phyloP scores from a whole-genome alignment of 2,797 vertebrate species.

The Xenentodon cancila region DNA sequence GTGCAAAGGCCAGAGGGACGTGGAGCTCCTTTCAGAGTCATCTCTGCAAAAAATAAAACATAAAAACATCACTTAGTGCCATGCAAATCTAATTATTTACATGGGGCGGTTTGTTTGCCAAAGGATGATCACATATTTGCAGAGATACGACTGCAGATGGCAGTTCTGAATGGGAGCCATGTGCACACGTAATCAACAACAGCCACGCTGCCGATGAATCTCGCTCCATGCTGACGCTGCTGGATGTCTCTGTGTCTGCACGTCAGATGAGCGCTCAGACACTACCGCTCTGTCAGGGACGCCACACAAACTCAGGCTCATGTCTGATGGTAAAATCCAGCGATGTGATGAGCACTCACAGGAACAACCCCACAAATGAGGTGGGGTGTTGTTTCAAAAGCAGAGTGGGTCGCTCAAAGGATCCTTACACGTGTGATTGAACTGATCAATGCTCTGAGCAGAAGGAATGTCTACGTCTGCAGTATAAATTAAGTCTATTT shows the following conservation, averaged over 20 bases:
- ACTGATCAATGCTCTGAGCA: too few species aligned
- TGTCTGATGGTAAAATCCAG: too few species aligned
- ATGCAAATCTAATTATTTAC: conserved; percentile 40
- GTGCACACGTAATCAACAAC: conserved; percentile 38
- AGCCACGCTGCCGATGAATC: conserved; percentile 18
- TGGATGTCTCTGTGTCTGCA: conserved; percentile 7
- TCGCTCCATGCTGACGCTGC: conserved; percentile 33
- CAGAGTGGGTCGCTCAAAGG: too few species aligned
- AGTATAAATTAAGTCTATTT: too few species aligned
- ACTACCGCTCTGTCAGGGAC: too few species aligned
- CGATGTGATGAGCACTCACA: too few species aligned
- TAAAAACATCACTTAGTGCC: not conserved
- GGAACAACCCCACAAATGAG: too few species aligned
- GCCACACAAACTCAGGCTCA: too few species aligned
- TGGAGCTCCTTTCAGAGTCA: not conserved
- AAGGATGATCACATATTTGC: conserved; percentile 31
- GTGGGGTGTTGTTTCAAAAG: too few species aligned
- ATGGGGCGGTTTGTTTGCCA: conserved; percentile 32
- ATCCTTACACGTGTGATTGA: too few species aligned
- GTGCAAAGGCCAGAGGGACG: not conserved
- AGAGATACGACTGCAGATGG: conserved; percentile 47
- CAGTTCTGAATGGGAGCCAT: conserved; percentile 46
- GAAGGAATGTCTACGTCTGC: too few species aligned
- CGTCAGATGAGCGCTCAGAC: not conserved
- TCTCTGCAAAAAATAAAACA: too few species aligned